Evolutionary conservation across 2,888 invertebrate genomes (phyloP), one percentile per base, ranked within the genome.

Genomic region (Cheilosia soror): DNA sequence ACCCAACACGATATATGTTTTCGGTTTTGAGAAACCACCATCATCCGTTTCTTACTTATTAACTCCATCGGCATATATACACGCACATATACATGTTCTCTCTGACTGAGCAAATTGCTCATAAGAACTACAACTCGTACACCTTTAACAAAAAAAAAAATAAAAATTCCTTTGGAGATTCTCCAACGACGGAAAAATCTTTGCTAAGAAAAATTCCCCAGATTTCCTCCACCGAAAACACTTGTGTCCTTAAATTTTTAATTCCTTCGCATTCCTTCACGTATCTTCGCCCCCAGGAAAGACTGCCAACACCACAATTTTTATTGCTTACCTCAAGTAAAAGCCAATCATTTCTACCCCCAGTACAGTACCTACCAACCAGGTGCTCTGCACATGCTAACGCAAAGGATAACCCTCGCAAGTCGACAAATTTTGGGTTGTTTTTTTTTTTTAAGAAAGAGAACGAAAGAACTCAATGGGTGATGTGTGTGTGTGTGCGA

Each of bases 251-350:
- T 85, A 77, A 81, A 85, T 81, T 85, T 85, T 85, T 85, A 81
- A 85, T 85, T 85, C 66, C 68, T 68, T 44, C n/a, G 60, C 85
- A 85, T 85, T 81, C 85, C 81, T 77, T 13, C 66, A 77, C 72
- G 85, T 62, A 71, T 31, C 53, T 11, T 42, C 42, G 9, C 20
- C 44, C 33, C 47, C 42, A 55, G 40, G 51, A 37, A 68, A 63
- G 20, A 63, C 69, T 75, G 76, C 85, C 66, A 72, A 66, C 76
- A 77, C 66, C 76, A 77, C 76, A 85, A 77, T 81, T 81, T 81
- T 81, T 85, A 81, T 85, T 81, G 85, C 85, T 85, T 81, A 85
- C 85, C 85, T 81, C 81, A 85, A 81, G 71, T 81, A 85, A 77
- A 85, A 81, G 81, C 85, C 81, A 85, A 85, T 81, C 85, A 81